These are phyloP conservation scores for Apis dorsata DNA, from an alignment of 1,140 invertebrate species.

Conservation along the genomic window DNA sequence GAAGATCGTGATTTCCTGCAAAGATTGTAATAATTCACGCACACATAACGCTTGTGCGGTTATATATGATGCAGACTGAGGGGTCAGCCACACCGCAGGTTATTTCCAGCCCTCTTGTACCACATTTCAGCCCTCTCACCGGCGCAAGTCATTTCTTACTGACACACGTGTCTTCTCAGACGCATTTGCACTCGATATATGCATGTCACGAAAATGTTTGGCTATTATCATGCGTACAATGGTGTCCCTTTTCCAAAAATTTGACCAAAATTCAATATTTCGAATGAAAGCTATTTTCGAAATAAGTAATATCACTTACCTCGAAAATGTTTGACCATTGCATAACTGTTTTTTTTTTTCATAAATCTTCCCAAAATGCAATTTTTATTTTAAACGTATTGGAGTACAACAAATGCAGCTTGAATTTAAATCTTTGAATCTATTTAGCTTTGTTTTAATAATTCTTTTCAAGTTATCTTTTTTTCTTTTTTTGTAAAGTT, in stretches of 20 bases:
- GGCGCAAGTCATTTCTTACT: constrained; percentile 40
- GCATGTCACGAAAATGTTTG: constrained; percentile 14
- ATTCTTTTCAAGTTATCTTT: too few species aligned
- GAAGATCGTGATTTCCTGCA: neutral
- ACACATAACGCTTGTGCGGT: neutral
- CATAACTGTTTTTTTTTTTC: too few species aligned
- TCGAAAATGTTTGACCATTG: too few species aligned
- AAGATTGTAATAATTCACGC: constrained; percentile 36
- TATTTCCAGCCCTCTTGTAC: constrained; percentile 53
- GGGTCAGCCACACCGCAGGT: constrained; percentile 50
- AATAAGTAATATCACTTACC: too few species aligned
- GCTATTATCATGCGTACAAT: neutral
- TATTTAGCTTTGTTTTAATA: too few species aligned
- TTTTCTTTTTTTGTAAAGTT: too few species aligned
- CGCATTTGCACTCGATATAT: neutral
- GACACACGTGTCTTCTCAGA: constrained; percentile 22
- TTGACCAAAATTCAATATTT: too few species aligned
- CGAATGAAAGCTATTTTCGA: neutral
- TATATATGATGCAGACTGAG: constrained; percentile 32
- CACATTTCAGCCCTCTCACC: constrained; percentile 22
- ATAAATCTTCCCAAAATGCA: too few species aligned
- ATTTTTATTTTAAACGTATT: too few species aligned
- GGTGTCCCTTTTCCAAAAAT: too few species aligned
- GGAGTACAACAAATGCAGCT: too few species aligned
- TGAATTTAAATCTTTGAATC: too few species aligned